phyloP scores from a whole-genome alignment of 1,140 invertebrate species.

The Drosophila bifasciata region DNA sequence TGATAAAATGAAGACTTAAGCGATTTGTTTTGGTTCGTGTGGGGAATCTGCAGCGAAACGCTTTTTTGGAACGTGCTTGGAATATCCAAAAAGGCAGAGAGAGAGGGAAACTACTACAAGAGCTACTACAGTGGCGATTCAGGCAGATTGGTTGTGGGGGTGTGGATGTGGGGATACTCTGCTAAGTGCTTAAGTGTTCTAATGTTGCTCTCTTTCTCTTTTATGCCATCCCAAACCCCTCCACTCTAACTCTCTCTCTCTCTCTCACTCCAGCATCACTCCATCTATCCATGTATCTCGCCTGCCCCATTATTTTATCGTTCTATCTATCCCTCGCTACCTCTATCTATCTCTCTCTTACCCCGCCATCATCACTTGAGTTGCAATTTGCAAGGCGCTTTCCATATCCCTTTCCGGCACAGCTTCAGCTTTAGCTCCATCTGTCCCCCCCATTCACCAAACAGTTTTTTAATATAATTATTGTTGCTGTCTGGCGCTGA shows the following conservation, averaged over 20 bases:
- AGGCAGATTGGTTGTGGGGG: slow-evolving; percentile 7
- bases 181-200: slow-evolving; percentile 79
- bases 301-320: not conserved
- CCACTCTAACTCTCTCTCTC: not conserved
- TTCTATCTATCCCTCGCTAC: slow-evolving; percentile 42
- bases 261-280: not conserved
- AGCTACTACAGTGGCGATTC: slow-evolving; percentile 29
- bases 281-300: not conserved
- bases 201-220: slow-evolving; percentile 66
- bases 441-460: slow-evolving; percentile 18
- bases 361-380: slow-evolving; percentile 32
- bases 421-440: not conserved
- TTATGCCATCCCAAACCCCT: slow-evolving; percentile 21
- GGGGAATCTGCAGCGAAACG: slow-evolving; percentile 55
- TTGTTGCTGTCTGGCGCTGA: slow-evolving; percentile 59
- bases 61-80: slow-evolving; percentile 58
- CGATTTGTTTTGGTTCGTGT: slow-evolving; percentile 42
- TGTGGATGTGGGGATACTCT: not conserved
- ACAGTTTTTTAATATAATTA: slow-evolving; percentile 69
- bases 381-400: slow-evolving; percentile 51
- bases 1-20: slow-evolving; percentile 57
- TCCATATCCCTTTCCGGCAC: slow-evolving; percentile 22
- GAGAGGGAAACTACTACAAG: slow-evolving; percentile 20
- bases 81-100: slow-evolving; percentile 32
- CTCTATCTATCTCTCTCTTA: not conserved